Evolutionary conservation across 2,797 vertebrate species (phyloP), one percentile per base, ranked within the genome.

Genomic region (Threskiornis aethiopicus): DNA sequence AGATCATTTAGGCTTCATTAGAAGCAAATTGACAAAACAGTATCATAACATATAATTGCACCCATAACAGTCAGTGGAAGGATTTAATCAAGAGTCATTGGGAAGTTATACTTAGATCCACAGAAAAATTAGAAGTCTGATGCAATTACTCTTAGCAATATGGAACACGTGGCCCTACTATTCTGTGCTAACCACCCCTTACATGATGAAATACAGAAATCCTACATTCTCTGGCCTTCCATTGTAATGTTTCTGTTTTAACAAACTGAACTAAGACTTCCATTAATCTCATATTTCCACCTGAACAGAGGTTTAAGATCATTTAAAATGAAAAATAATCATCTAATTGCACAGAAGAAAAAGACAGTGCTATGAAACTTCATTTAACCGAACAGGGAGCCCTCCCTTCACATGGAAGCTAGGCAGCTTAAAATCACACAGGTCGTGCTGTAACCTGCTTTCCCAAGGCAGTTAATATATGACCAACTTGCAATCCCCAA

Each of bases 361-460:
- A 80, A 37, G 26, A 37, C 25, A 49, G 54, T 16, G 13, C 35
- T 89, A 49, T 55, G 61, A 69, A 93, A 89, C 51, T 16, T 90
- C 13, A 33, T 21, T 78, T 44, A 65, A 64, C 8, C 77, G 54
- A 73, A 46, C 25, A 58, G 29, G 22, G 51, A 93, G 39, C 46
- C 46, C 54, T 95, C 62, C 59, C 54, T 69, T 86, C 72, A 26
- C 61, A 55, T 2, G 8, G 57, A 73, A 90, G 70, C 75, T 83
- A 52, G 4, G 2, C 77, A 78, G 81, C 65, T 85, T 55, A 39
- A 87, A 87, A 93, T 87, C 93, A 77, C 84, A 59, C 0, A n/a
- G n/a, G 90, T 97, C 90, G 0, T 95, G 94, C 89, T 86, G 76
- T 33, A 94, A 96, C 96, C 93, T 96, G 95, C 78, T 89, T 82